These are phyloP conservation scores for Fundulus diaphanus DNA, from an alignment of 2,797 vertebrate genomes.

Conservation along the genomic window DNA sequence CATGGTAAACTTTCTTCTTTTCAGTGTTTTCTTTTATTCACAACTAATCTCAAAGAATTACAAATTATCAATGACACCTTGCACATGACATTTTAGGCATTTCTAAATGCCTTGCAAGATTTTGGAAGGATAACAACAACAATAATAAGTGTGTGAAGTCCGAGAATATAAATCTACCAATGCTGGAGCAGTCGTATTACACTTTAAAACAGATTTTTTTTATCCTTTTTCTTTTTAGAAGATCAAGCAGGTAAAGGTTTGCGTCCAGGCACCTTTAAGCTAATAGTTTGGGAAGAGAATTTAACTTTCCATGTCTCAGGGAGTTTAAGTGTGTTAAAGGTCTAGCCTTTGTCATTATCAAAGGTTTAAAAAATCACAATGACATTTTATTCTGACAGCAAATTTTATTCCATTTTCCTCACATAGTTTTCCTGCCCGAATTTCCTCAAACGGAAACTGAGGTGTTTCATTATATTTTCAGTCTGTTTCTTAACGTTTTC, in stretches of 20 bases:
- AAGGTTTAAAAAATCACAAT: slow-evolving; percentile 5
- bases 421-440: slow-evolving; percentile 21
- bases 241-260: not conserved
- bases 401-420: slow-evolving; percentile 16
- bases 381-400: not conserved
- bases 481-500: slow-evolving; percentile 34
- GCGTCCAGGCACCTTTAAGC: not conserved
- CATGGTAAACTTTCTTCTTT: slow-evolving; percentile 13
- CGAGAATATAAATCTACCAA: not conserved
- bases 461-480: slow-evolving; percentile 33
- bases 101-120: not conserved
- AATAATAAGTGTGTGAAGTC: slow-evolving; percentile 3
- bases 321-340: not conserved
- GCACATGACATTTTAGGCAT: not conserved
- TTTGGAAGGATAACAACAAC: not conserved
- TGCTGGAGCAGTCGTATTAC: not conserved
- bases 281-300: slow-evolving; percentile 7
- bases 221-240: not conserved
- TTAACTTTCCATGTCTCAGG: slow-evolving; percentile 23
- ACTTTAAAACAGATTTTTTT: no score
- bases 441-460: slow-evolving; percentile 25
- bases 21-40: slow-evolving; percentile 23
- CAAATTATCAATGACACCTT: slow-evolving; percentile 1
- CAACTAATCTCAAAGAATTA: slow-evolving; percentile 11
- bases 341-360: not conserved